Evolutionary conservation across 2,797 vertebrate species (phyloP), one percentile per base, ranked within the genome.

Genomic region (Paedocypris micromegethes): DNA sequence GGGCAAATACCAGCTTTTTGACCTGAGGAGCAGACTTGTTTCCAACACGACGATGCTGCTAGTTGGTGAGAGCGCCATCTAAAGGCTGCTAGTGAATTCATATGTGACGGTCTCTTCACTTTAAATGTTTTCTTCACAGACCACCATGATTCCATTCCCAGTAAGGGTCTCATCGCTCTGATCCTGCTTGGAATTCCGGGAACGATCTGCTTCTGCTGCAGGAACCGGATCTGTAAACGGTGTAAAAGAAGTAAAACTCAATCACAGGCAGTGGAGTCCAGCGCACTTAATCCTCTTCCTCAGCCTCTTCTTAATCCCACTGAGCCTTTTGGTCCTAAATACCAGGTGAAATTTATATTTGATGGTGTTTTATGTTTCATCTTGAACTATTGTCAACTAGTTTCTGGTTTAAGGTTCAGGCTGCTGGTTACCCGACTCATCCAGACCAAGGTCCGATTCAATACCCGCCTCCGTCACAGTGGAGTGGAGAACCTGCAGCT

Each of bases 141-240:
- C 56, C 46, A 64, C 0, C 80, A 74, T 47, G 78, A 78, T 0
- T 0, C 0, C 2, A 0, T 38, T 0, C 6, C 0, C 0, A 75
- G 52, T 40, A 72, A 57, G 68, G 82, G 86, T 3, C 80, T 88
- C 5, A 1, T 86, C 67, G 81, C 82, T 39, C 74, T 89, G 53
- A 75, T 87, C 5, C 77, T 88, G 65, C 78, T 88, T 38, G 86
- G 85, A 3, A 81, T 89, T 66, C 86, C 87, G 0, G 80, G 73
- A 3, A 84, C 85, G 2, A 70, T 89, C 41, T 89, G 86, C 70
- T 87, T 82, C 72, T 88, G 86, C 72, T 89, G 84, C 64, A 75
- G 83, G 23, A 88, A 82, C 52, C 87, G 80, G 77, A 85, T 87
- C 43, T 88, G 80, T 58, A 80, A 75, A 59, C 76, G 83, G 38